Base-by-base conservation (phyloP, 2,113 vertebrate species). In the Aix galericulata region DNA sequence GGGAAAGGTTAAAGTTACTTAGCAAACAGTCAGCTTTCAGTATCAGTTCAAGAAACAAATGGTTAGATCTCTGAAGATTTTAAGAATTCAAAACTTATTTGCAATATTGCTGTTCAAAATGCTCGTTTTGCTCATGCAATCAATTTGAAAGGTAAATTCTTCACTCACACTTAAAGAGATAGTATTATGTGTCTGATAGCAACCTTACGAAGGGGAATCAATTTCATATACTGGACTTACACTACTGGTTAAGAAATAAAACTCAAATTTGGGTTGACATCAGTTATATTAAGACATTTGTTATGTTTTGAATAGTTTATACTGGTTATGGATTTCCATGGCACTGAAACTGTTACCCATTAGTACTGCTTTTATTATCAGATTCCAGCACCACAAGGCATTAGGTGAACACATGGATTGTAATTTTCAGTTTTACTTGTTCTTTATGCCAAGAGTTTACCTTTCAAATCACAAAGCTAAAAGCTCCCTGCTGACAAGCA, bases 21-120 rank as follows among this genome's bases (percentile, higher is more conserved):
- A 56, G 78, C 87, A 91, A 95, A 85, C 4, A 93, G 95, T 81
- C 95, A 97, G 93, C 91, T 95, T 95, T 89, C 66, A 91, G 88
- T 56, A 97, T 82, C 82, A 82, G 94, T n/a, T 73, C 0, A 0
- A 91, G 53, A 91, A 81, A 52, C 25, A 5, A 91, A 90, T 27
- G 40, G 40, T 86, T 87, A 91, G 79, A 73, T 42, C 27, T 93
- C 58, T 42, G 76, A 84, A 38, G 26, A 46, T 16, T 77, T 88
- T 60, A 95, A 32, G 64, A 96, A 93, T 53, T 72, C 86, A 81
- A 93, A 91, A 89, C 8, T 36, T 79, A 69, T 32, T 83, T 72
- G 79, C 71, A 96, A 89, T 63, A 95, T 77, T 89, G 92, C 50
- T 79, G 32, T 44, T 88, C 81, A 86, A 94, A 93, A 93, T 13